Conservation (phyloP, 2,797 vertebrate genomes). For the Chloroceryle amazona region DNA sequence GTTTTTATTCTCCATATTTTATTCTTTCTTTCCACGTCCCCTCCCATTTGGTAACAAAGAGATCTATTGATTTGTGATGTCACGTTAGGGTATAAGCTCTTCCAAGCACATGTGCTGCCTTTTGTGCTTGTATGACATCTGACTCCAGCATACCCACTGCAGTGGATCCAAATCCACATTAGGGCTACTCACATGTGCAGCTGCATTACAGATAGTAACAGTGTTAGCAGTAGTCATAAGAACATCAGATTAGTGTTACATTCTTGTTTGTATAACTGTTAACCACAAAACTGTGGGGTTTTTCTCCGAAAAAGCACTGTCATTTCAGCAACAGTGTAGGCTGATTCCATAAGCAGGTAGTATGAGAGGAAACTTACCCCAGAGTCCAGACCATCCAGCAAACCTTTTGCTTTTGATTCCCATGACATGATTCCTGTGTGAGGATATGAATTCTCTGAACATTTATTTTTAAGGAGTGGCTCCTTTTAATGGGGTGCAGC, state of each 20-base stretch:
- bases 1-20: background rate
- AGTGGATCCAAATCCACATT: background rate
- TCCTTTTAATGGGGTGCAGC: background rate
- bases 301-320: background rate
- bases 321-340: background rate
- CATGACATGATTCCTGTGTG: background rate
- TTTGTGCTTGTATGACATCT: background rate
- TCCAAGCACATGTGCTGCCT: background rate
- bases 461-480: slow-evolving; percentile 20
- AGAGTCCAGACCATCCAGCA: background rate
- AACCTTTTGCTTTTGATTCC: slow-evolving; percentile 9
- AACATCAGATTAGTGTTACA: background rate
- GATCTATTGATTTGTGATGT: background rate
- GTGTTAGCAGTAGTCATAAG: background rate
- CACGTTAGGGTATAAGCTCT: background rate
- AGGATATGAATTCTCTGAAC: slow-evolving; percentile 17
- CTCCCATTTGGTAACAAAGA: background rate
- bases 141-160: background rate
- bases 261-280: background rate
- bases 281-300: background rate
- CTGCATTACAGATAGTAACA: background rate
- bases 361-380: background rate
- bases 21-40: background rate
- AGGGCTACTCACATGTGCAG: background rate
- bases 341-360: background rate